These are phyloP conservation scores for Kobus ellipsiprymnus DNA, from an alignment of 2,113 vertebrate genomes.

Conservation along the genomic window DNA sequence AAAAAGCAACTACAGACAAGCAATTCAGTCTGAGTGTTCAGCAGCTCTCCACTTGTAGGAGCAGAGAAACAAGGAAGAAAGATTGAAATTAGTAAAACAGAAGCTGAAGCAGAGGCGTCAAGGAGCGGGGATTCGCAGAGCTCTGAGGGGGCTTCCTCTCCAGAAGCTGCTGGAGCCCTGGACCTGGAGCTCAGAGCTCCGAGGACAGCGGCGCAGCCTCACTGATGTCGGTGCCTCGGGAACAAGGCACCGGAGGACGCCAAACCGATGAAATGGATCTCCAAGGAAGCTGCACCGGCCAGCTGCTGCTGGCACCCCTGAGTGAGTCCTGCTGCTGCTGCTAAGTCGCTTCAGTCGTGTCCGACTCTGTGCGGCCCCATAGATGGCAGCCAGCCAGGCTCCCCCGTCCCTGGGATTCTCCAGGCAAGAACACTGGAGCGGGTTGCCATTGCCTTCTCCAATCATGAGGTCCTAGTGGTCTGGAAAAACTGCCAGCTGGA, in stretches of 20 bases:
- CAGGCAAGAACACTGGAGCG: too few relatives aligned
- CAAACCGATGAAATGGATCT: neutral
- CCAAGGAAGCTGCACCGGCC: neutral
- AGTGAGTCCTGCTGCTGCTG: neutral
- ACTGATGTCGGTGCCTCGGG: neutral
- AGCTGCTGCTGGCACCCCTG: neutral
- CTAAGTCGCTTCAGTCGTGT: too few relatives aligned
- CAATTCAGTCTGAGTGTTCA: neutral
- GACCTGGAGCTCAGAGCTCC: neutral
- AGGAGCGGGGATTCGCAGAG: neutral
- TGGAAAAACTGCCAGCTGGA: neutral
- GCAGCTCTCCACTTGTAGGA: neutral
- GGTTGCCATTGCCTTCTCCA: too few relatives aligned
- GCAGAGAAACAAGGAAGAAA: neutral
- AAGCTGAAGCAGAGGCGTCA: neutral
- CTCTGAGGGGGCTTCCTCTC: neutral
- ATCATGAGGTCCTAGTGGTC: neutral
- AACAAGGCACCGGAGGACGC: neutral
- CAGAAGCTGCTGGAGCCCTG: neutral
- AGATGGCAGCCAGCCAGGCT: too few relatives aligned
- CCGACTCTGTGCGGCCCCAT: too few relatives aligned
- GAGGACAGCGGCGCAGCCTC: neutral
- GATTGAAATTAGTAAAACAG: neutral
- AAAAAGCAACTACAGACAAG: neutral
- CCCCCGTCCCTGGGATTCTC: too few relatives aligned